phyloP scores from a whole-genome alignment of 1,140 invertebrate genomes.

The Bilobella aurantiaca region DNA sequence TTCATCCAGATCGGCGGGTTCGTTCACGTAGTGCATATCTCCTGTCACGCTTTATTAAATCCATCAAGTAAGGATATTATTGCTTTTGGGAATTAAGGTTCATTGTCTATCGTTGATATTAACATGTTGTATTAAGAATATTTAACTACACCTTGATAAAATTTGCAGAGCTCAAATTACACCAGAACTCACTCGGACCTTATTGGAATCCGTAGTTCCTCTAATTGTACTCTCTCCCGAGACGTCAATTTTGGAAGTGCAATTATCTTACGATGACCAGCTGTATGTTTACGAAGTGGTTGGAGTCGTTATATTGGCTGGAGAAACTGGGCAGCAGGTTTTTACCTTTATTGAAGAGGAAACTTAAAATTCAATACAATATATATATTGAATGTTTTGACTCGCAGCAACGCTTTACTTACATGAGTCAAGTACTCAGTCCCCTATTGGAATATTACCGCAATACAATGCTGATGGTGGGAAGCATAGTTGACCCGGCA shows the following conservation, averaged over 20 bases:
- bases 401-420: constrained; percentile 12
- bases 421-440: constrained; percentile 42
- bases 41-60: constrained; percentile 48
- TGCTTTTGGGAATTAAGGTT: constrained; percentile 6
- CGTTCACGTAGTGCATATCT: constrained; percentile 46
- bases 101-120: not conserved
- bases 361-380: not conserved
- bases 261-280: constrained; percentile 46
- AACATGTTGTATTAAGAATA: no score
- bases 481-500: no score
- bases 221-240: constrained; percentile 45
- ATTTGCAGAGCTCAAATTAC: constrained; percentile 42
- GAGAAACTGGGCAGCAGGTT: constrained; percentile 42
- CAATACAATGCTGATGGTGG: no score
- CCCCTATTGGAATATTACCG: no score
- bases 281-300: constrained; percentile 51
- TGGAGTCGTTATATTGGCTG: constrained; percentile 46
- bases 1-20: constrained; percentile 42
- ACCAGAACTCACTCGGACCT: constrained; percentile 42
- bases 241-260: constrained; percentile 41
- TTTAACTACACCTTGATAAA: constrained; percentile 9
- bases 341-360: not conserved
- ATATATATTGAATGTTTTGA: not conserved
- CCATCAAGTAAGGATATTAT: constrained; percentile 40
- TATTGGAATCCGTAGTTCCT: no score